Evolutionary conservation across 1,140 invertebrate genomes (phyloP).

Genomic region (Drosophila pseudoobscura): DNA sequence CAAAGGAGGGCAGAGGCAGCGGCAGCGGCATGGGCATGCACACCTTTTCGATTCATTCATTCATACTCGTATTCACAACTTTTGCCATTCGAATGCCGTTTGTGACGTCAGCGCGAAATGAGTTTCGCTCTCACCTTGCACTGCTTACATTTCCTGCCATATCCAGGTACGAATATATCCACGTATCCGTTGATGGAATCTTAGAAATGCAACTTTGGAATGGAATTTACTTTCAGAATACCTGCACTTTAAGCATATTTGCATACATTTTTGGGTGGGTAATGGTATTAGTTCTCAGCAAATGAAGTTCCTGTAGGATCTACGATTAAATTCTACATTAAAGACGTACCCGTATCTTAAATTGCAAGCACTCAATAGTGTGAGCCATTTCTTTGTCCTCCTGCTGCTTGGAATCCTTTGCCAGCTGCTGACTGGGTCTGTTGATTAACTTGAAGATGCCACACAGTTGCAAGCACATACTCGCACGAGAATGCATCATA

Average conservation of each 20-base stretch:
- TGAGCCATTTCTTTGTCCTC: too few species aligned
- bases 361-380: too few species aligned
- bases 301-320: too few species aligned
- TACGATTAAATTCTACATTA: not conserved
- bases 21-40: too few species aligned
- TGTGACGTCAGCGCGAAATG: conserved; percentile 59
- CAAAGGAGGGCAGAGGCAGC: too few species aligned
- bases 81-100: conserved; percentile 62
- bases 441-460: conserved; percentile 37
- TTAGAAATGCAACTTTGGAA: too few species aligned
- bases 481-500: not conserved
- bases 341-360: too few species aligned
- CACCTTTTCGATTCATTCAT: conserved; percentile 18
- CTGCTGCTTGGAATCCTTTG: too few species aligned
- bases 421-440: conserved; percentile 11
- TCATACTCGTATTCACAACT: conserved; percentile 20
- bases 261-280: not conserved
- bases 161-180: too few species aligned
- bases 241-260: not conserved
- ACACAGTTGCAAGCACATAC: not conserved
- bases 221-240: too few species aligned
- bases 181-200: conserved; percentile 35
- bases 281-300: too few species aligned
- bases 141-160: not conserved
- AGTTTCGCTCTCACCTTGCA: conserved; percentile 36